phyloP scores from a whole-genome alignment of 2,797 vertebrate genomes.

The Enteromius thamalakanensis region DNA sequence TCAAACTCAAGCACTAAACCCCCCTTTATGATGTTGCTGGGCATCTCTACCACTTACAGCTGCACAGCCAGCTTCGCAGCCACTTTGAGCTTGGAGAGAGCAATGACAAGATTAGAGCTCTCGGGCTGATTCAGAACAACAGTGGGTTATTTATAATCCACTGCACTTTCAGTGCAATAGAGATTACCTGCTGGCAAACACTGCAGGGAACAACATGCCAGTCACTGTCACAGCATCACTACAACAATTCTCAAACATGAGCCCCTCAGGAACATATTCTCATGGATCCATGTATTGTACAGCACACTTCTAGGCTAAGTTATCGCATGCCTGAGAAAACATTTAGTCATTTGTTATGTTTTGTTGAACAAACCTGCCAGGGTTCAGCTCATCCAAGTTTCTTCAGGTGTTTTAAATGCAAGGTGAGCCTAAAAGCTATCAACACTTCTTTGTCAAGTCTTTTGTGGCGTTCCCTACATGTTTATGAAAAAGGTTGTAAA shows the following conservation, averaged over 20 bases:
- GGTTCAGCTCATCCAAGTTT: background rate
- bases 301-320: background rate
- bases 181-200: slow-evolving; percentile 45
- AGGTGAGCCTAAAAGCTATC: slow-evolving; percentile 65
- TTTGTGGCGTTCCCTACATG: slow-evolving; percentile 57
- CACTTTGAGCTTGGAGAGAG: slow-evolving; percentile 38
- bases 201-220: slow-evolving; percentile 12
- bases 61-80: slow-evolving; percentile 11
- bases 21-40: slow-evolving; percentile 25
- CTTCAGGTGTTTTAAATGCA: slow-evolving; percentile 52
- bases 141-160: slow-evolving; percentile 42
- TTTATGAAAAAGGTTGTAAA: slow-evolving; percentile 72
- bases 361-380: background rate
- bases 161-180: slow-evolving; percentile 28
- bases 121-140: slow-evolving; percentile 42
- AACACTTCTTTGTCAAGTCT: slow-evolving; percentile 49
- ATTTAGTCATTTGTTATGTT: background rate
- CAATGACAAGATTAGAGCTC: slow-evolving; percentile 40
- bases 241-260: slow-evolving; percentile 24
- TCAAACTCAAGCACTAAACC: slow-evolving; percentile 7
- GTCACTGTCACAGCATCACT: slow-evolving; percentile 15
- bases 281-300: background rate
- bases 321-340: background rate
- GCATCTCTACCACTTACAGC: slow-evolving; percentile 27
- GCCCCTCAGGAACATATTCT: background rate